Percentiles rank a stretch among this genome's conserved stretches.
phyloP scores from a whole-genome alignment of 2,888 invertebrate genomes.

The Octonoba sinensis region DNA sequence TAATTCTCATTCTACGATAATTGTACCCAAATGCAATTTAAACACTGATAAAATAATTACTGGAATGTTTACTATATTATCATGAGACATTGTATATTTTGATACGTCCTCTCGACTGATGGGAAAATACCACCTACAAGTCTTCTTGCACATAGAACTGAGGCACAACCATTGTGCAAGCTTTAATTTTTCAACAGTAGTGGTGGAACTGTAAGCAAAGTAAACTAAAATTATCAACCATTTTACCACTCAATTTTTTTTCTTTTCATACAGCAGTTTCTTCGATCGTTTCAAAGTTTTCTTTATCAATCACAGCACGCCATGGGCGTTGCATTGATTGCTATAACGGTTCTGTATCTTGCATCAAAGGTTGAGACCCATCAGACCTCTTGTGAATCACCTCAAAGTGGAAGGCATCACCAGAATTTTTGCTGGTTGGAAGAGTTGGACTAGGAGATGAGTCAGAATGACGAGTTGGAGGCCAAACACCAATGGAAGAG shows the following conservation, averaged over 20 bases:
- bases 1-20: too few relatives aligned
- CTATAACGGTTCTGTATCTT: slow-evolving; percentile 65
- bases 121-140: too few relatives aligned
- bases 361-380: slow-evolving; percentile 63
- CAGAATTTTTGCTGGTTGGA: slow-evolving; percentile 24
- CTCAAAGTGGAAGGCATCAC: slow-evolving; percentile 63
- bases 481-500: slow-evolving; percentile 1
- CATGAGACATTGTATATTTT: too few relatives aligned
- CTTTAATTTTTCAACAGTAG: slow-evolving; percentile 27
- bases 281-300: slow-evolving; percentile 35
- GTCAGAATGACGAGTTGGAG: slow-evolving; percentile 48
- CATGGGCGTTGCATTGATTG: slow-evolving; percentile 61
- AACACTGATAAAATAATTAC: too few relatives aligned
- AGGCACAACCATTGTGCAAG: slow-evolving; percentile 50
- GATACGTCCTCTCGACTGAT: too few relatives aligned
- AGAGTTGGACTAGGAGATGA: slow-evolving; percentile 43
- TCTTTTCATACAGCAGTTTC: slow-evolving; percentile 50
- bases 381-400: slow-evolving; percentile 58
- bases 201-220: slow-evolving; percentile 24
- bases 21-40: too few relatives aligned
- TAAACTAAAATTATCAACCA: slow-evolving; percentile 5
- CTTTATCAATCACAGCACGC: slow-evolving; percentile 23
- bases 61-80: too few relatives aligned
- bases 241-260: slow-evolving; percentile 7
- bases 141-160: slow-evolving; percentile 23